Evolutionary conservation across 1,140 invertebrate genomes (phyloP), one percentile per base, ranked within the genome.

Genomic region (Zaprionus inermis): DNA sequence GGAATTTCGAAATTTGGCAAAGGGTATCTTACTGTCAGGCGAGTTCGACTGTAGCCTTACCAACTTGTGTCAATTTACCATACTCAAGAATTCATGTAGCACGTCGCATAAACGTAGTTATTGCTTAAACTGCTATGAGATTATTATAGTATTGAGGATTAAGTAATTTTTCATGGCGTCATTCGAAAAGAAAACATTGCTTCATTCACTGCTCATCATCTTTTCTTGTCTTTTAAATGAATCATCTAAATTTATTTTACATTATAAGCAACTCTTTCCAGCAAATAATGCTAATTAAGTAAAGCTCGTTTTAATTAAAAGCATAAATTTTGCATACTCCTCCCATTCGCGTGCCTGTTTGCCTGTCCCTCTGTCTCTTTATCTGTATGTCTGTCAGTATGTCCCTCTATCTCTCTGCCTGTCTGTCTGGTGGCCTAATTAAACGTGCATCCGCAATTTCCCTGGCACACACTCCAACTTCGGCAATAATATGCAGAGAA

Each of bases 281-380:
- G 54, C 51, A 30, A 34, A 66, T 54, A 68, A 77, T 58, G 61
- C 52, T 46, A 68, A 78, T 79, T 79, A 32, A 51, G 52, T 51
- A 34, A 20, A 63, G 52, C 61, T 76, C 44, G 56, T 82, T 82
- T 73, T 72, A 78, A 79, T 72, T 72, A 71, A 32, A 44, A 11
- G 60, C 70, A 78, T 86, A 77, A 64, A 68, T 74, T 86, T 60
- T 59, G 20, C 71, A 70, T 59, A 64, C 32, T 64, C 46, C 36
- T 59, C 38, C n/a, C 36, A 14, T 18, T 66, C 30, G 14, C 2
- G 38, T 28, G 24, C n/a, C n/a, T n/a, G 24, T 30, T n/a, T 57
- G 51, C 56, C 38, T 59, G 28, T n/a, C n/a, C n/a, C n/a, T n/a
- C n/a, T n/a, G n/a, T 4, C 24, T 28, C 24, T 28, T 5, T 0